phyloP scores from a whole-genome alignment of 2,888 invertebrate species.

The Metopia argyrocephala region DNA sequence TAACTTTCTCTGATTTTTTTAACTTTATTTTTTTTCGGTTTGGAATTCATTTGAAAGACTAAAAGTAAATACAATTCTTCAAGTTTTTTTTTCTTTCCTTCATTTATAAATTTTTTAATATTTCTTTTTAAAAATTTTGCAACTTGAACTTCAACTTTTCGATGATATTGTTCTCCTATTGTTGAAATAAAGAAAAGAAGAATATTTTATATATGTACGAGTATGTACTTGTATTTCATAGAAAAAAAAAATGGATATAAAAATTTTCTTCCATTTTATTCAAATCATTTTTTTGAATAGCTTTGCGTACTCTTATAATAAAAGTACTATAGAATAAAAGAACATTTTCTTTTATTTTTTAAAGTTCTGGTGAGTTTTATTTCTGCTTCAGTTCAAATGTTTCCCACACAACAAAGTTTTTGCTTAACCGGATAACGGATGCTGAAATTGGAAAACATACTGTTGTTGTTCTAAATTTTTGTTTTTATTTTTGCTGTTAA shows the following conservation, averaged over 20 bases:
- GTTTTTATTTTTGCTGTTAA: background rate
- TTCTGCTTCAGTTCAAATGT: slow-evolving; percentile 35
- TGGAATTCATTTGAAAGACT: no score
- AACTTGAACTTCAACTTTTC: slow-evolving; percentile 25
- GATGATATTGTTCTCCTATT: slow-evolving; percentile 38
- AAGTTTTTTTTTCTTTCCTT: background rate
- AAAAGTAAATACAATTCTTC: no score
- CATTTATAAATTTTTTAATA: background rate
- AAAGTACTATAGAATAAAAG: background rate
- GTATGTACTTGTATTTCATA: no score
- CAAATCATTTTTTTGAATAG: background rate
- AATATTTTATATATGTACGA: background rate
- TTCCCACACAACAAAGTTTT: slow-evolving; percentile 44
- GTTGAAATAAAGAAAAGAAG: background rate
- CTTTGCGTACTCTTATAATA: background rate
- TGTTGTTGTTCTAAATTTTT: slow-evolving; percentile 8
- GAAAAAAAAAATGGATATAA: background rate
- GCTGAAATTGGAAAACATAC: slow-evolving; percentile 55
- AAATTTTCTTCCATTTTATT: background rate
- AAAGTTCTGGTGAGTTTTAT: slow-evolving; percentile 17
- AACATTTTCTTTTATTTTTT: background rate
- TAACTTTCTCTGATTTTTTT: no score
- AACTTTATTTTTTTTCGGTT: no score
- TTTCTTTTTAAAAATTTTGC: background rate
- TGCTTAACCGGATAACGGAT: slow-evolving; percentile 55